Percentiles rank a stretch among this genome's conserved stretches.
Conservation (phyloP, 2,797 vertebrate genomes). For the Gymnothorax reevesii region DNA sequence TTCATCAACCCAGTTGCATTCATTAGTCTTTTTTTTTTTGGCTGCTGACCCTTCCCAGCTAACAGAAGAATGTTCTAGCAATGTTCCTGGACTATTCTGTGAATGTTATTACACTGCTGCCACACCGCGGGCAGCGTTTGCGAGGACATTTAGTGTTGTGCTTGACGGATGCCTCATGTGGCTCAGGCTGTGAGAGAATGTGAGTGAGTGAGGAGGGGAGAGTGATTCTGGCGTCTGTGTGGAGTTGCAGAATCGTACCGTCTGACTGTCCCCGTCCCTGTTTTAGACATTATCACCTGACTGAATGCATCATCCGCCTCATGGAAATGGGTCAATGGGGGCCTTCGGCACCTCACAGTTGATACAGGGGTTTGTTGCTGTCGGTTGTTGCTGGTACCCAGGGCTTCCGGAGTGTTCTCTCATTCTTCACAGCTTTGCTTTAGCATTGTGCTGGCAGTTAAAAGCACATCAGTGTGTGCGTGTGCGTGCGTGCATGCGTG, state of each 20-base stretch:
- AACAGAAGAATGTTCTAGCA: too few relatives aligned
- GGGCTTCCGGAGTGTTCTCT: slow-evolving; percentile 27
- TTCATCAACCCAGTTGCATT: slow-evolving; percentile 8
- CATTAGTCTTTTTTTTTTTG: not conserved
- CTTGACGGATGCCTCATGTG: not conserved
- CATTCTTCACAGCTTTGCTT: slow-evolving; percentile 19
- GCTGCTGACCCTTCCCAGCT: not conserved
- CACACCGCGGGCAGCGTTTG: too few relatives aligned
- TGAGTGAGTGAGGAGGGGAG: slow-evolving; percentile 49
- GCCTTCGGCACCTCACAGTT: too few relatives aligned
- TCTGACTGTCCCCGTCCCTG: not conserved
- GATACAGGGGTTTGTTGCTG: too few relatives aligned
- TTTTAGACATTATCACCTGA: too few relatives aligned
- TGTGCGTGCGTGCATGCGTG: not conserved
- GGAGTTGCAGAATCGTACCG: slow-evolving; percentile 53
- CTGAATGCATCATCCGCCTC: too few relatives aligned
- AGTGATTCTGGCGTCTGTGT: slow-evolving; percentile 47
- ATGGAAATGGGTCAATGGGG: too few relatives aligned
- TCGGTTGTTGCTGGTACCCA: not conserved
- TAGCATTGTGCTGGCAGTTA: not conserved
- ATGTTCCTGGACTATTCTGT: too few relatives aligned
- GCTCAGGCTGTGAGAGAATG: slow-evolving; percentile 49
- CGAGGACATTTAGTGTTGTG: too few relatives aligned
- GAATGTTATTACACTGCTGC: too few relatives aligned
- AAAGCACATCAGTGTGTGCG: not conserved